A percentile compares a stretch with the other conserved stretches of the same genome.
Conservation (phyloP, 2,888 invertebrate species). For the Notodonta dromedarius region DNA sequence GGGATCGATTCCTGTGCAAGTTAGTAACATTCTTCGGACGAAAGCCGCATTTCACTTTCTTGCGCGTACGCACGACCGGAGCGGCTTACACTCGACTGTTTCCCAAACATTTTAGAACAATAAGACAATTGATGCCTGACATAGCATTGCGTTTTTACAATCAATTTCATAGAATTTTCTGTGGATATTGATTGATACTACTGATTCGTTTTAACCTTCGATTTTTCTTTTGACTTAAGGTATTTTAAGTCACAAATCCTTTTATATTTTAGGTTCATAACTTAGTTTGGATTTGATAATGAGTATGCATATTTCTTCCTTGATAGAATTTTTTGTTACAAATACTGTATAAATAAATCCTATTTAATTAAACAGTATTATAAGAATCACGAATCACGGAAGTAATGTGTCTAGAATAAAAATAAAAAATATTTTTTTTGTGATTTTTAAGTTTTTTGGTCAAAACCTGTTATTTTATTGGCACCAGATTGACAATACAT, state of each 20-base stretch:
- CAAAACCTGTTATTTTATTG: too few species aligned
- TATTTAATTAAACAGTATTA: too few species aligned
- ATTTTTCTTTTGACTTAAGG: too few species aligned
- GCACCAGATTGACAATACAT: neutral
- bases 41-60: constrained; percentile 72
- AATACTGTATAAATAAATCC: too few species aligned
- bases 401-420: neutral
- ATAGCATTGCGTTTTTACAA: neutral
- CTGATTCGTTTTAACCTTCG: neutral
- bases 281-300: too few species aligned
- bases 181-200: neutral
- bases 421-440: neutral
- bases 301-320: too few species aligned
- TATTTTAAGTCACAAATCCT: too few species aligned
- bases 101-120: constrained; percentile 2
- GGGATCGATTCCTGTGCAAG: constrained; percentile 58
- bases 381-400: neutral
- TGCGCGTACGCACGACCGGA: constrained; percentile 61
- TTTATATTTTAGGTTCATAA: too few species aligned
- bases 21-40: constrained; percentile 63
- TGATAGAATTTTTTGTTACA: too few species aligned
- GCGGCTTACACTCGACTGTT: constrained; percentile 9
- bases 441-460: too few species aligned
- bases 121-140: neutral
- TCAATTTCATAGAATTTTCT: neutral